Conservation (phyloP, 2,113 vertebrate species). For the Corythornis vintsioides region DNA sequence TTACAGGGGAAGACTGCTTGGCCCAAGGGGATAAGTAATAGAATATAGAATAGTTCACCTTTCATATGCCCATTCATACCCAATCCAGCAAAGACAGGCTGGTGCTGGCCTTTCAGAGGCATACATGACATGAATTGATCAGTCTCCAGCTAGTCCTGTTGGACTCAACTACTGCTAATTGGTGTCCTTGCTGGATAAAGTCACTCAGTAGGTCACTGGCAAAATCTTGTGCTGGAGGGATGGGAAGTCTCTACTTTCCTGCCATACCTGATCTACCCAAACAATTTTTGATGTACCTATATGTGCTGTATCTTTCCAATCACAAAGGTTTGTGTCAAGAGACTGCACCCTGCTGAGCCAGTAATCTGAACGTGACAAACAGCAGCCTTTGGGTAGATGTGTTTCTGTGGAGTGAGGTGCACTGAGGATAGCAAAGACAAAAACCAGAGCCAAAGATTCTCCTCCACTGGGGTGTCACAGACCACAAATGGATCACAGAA, state of each 20-base stretch:
- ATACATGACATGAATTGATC: conserved; percentile 9
- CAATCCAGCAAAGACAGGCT: background rate
- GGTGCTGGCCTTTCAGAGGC: conserved; percentile 32
- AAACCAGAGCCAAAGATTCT: background rate
- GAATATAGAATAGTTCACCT: conserved; percentile 54
- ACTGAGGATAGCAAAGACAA: background rate
- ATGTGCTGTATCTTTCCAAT: background rate
- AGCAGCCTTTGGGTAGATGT: accelerated
- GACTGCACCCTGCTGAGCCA: background rate
- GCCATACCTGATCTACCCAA: background rate
- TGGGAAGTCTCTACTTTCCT: background rate
- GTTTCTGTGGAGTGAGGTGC: background rate
- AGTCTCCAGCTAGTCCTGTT: background rate
- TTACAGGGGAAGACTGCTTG: background rate
- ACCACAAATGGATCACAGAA: background rate
- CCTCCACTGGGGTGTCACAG: background rate
- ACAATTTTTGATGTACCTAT: background rate
- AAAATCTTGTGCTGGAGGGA: background rate
- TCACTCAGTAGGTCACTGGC: background rate
- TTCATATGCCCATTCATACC: background rate
- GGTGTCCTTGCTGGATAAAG: conserved; percentile 8
- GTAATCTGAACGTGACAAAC: background rate
- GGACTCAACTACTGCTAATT: background rate
- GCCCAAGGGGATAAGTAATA: conserved; percentile 52
- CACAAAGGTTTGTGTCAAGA: background rate